phyloP scores from a whole-genome alignment of 2,797 vertebrate species.

The Propithecus deckenii region DNA sequence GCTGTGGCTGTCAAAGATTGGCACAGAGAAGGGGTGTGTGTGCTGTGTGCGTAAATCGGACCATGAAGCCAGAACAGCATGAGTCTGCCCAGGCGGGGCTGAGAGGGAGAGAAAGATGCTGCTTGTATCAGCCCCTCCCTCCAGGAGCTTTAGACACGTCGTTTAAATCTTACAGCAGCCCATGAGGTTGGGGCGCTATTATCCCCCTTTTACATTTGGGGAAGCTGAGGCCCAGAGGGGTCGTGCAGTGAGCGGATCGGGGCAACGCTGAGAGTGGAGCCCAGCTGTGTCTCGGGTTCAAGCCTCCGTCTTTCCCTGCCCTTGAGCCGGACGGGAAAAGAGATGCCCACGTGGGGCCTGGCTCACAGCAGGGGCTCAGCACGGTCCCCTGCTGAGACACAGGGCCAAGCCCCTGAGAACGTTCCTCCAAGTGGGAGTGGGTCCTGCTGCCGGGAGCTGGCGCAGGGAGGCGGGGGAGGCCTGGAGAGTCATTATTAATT shows the following conservation, averaged over 20 bases:
- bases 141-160: not conserved
- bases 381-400: not conserved
- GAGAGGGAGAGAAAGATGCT: not conserved
- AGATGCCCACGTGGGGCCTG: not conserved
- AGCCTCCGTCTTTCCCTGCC: not conserved
- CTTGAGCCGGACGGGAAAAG: not conserved
- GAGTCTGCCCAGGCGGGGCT: not conserved
- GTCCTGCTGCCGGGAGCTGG: not conserved
- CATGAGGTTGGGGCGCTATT: not conserved
- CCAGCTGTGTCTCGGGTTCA: not conserved
- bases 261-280: not conserved
- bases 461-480: not conserved
- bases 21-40: not conserved
- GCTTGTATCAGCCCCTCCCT: not conserved
- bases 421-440: not conserved
- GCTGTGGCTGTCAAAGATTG: not conserved
- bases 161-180: not conserved
- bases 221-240: not conserved
- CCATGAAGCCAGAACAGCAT: not conserved
- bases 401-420: not conserved
- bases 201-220: not conserved
- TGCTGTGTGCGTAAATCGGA: not conserved
- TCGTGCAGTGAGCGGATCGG: not conserved
- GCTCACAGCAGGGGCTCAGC: not conserved
- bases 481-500: slow-evolving; percentile 69